A percentile compares a stretch with the other conserved stretches of the same genome.
Conservation (phyloP, 2,888 invertebrate genomes). For the Eupeodes luniger region DNA sequence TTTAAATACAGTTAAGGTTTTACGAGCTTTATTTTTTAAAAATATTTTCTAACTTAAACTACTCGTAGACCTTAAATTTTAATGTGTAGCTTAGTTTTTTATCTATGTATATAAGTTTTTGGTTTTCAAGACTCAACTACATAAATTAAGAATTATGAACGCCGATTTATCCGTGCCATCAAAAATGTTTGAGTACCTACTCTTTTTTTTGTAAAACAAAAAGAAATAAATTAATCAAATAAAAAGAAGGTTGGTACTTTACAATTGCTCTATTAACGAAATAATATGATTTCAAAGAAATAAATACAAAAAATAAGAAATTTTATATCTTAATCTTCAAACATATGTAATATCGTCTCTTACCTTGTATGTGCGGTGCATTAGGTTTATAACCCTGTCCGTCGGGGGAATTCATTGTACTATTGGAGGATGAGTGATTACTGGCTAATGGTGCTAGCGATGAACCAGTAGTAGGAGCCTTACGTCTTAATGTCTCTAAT, state of each 20-base stretch:
- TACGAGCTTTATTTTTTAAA: too few relatives aligned
- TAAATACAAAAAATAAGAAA: background rate
- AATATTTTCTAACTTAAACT: too few relatives aligned
- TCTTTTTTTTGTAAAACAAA: background rate
- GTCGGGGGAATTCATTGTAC: constrained; percentile 83
- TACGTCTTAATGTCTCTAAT: constrained; percentile 89
- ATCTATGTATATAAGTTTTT: too few relatives aligned
- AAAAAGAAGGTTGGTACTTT: constrained; percentile 58
- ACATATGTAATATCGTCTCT: constrained; percentile 49
- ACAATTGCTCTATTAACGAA: constrained; percentile 71
- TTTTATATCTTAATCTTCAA: constrained; percentile 62
- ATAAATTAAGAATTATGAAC: constrained; percentile 64
- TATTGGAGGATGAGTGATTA: constrained; percentile 83
- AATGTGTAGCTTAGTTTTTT: too few relatives aligned
- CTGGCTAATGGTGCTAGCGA: constrained; percentile 81
- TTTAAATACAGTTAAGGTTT: too few relatives aligned
- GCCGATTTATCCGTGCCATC: constrained; percentile 62
- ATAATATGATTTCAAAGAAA: constrained; percentile 39
- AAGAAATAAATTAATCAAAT: constrained; percentile 71
- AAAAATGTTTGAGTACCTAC: background rate
- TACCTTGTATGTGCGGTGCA: constrained; percentile 85
- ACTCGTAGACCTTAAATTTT: too few relatives aligned
- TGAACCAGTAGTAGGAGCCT: constrained; percentile 80
- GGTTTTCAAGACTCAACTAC: background rate
- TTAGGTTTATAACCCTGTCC: constrained; percentile 88